Evolutionary conservation across 2,888 invertebrate species (phyloP).

Genomic region (Sipha maydis): DNA sequence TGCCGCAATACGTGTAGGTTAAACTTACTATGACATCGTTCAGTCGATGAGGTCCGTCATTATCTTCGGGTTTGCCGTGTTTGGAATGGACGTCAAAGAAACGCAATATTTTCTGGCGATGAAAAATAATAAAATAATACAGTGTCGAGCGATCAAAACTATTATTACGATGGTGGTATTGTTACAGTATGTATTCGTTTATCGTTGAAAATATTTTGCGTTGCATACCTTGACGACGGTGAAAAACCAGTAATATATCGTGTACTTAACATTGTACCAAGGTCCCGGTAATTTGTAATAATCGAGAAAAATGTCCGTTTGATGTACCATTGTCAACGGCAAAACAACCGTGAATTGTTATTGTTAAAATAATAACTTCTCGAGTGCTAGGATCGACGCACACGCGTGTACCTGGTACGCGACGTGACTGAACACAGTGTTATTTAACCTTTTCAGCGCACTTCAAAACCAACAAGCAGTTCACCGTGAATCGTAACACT

Average conservation of each 20-base stretch:
- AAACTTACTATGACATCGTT: constrained; percentile 17
- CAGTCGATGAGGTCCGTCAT: constrained; percentile 42
- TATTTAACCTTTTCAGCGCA: not conserved
- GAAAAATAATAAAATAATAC: not conserved
- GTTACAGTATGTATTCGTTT: too few relatives aligned
- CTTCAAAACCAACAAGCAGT: not conserved
- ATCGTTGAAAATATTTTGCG: not conserved
- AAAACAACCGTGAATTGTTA: not conserved
- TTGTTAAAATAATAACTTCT: too few relatives aligned
- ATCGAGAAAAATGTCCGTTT: not conserved
- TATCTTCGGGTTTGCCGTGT: constrained; percentile 33
- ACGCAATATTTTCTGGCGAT: not conserved
- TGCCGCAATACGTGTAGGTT: not conserved
- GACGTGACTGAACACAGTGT: not conserved
- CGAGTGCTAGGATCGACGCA: not conserved
- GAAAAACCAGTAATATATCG: constrained; percentile 50
- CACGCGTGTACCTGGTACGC: not conserved
- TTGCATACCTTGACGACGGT: constrained; percentile 20
- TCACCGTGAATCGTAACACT: too few relatives aligned
- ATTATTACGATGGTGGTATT: too few relatives aligned
- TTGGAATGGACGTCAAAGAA: constrained; percentile 11
- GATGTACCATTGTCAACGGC: not conserved
- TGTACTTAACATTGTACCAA: constrained; percentile 3
- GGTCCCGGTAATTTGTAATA: constrained; percentile 41
- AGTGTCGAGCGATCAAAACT: not conserved